A percentile compares a stretch with the other conserved stretches of the same genome.
Conservation (phyloP, 2,797 vertebrate genomes). For the Alcedo atthis region DNA sequence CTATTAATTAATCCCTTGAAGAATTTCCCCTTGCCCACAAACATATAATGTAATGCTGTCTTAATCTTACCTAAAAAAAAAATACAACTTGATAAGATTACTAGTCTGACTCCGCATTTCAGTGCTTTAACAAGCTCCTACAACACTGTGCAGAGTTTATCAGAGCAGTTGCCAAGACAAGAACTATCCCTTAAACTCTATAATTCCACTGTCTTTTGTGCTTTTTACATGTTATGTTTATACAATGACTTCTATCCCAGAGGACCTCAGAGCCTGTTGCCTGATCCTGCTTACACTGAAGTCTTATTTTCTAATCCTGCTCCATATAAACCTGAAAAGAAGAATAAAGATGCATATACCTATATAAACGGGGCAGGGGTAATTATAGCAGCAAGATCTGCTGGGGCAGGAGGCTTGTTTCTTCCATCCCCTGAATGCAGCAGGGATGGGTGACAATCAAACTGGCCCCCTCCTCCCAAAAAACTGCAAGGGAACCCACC, state of each 20-base stretch:
- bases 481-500: background rate
- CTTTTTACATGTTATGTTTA: background rate
- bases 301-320: background rate
- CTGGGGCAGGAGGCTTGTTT: background rate
- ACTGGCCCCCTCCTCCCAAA: background rate
- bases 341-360: background rate
- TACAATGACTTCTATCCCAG: background rate
- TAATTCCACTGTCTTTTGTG: conserved; percentile 40
- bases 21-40: conserved; percentile 31
- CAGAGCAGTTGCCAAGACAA: conserved; percentile 11
- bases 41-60: conserved; percentile 17
- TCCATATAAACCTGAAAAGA: no score
- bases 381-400: background rate
- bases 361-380: no score
- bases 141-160: conserved; percentile 17
- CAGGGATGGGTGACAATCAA: background rate
- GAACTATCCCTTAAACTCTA: conserved; percentile 43
- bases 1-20: conserved; percentile 52
- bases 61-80: conserved; percentile 55
- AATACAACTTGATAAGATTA: conserved; percentile 49
- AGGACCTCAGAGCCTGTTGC: background rate
- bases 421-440: rapidly evolving
- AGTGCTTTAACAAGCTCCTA: conserved; percentile 36
- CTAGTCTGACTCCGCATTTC: conserved; percentile 27
- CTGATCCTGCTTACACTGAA: background rate